These are phyloP conservation scores for Paramormyrops hopkinsi DNA, from an alignment of 2,797 vertebrate species.

Conservation along the genomic window DNA sequence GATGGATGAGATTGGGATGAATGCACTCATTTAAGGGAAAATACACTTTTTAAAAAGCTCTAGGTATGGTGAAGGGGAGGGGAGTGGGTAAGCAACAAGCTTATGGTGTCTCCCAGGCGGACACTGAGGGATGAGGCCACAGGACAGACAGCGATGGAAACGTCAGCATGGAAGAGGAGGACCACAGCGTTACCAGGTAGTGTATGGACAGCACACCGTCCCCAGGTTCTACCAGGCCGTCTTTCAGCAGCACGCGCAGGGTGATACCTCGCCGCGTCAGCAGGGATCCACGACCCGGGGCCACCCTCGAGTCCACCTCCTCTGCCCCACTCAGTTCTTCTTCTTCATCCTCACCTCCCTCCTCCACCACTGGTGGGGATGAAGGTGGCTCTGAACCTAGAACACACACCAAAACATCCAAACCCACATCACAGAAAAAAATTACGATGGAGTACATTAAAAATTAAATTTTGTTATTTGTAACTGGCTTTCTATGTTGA, in stretches of 20 bases:
- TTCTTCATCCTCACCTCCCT: conserved; percentile 79
- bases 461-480: not conserved
- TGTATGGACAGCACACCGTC: conserved; percentile 83
- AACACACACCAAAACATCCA: not conserved
- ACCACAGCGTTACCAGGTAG: conserved; percentile 65
- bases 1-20: not conserved
- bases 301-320: conserved; percentile 55
- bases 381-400: conserved; percentile 69
- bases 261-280: conserved; percentile 87
- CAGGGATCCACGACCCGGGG: conserved; percentile 64
- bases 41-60: not conserved
- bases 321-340: conserved; percentile 76
- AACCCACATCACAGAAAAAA: not conserved
- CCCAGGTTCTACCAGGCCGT: conserved; percentile 84
- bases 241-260: conserved; percentile 83
- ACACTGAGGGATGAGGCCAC: not conserved
- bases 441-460: not conserved
- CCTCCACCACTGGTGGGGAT: conserved; percentile 70
- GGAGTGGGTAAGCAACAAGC: not conserved
- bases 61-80: not conserved
- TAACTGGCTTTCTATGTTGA: not conserved
- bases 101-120: not conserved
- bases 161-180: not conserved
- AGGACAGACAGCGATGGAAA: not conserved
- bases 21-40: not conserved